Evolutionary conservation across 1,140 invertebrate species (phyloP).

Genomic region (Drosophila neocordata): DNA sequence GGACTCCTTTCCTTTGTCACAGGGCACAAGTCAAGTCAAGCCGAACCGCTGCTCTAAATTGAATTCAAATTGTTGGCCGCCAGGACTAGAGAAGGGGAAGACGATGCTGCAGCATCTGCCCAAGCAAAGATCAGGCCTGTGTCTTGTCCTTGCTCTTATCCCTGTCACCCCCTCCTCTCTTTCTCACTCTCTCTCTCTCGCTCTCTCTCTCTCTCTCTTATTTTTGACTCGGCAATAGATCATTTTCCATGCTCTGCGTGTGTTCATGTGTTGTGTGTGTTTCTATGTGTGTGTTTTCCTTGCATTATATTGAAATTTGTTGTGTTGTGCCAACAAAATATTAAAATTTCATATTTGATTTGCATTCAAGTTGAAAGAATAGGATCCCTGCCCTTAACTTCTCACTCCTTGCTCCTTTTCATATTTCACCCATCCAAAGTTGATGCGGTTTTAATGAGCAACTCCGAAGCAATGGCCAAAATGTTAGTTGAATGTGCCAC

Average conservation of each 20-base stretch:
- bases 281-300: conserved; percentile 1
- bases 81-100: conserved; percentile 34
- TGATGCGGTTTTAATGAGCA: conserved; percentile 79
- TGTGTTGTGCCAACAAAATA: conserved; percentile 82
- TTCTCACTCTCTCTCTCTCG: no score
- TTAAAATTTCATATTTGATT: conserved; percentile 82
- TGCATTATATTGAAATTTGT: conserved; percentile 75
- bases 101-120: conserved; percentile 76
- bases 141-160: conserved; percentile 29
- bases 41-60: conserved; percentile 76
- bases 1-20: conserved; percentile 41
- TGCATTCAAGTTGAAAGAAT: conserved; percentile 51
- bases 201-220: no score
- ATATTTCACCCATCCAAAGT: conserved; percentile 38
- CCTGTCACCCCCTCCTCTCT: not conserved
- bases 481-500: conserved; percentile 41
- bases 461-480: conserved; percentile 31
- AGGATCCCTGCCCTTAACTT: conserved; percentile 23
- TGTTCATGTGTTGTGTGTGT: conserved; percentile 4
- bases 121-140: conserved; percentile 66
- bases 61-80: conserved; percentile 69
- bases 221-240: conserved; percentile 69
- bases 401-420: conserved; percentile 2
- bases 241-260: conserved; percentile 74
- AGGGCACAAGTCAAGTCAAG: conserved; percentile 72